Evolutionary conservation across 2,113 vertebrate species (phyloP), one percentile per base, ranked within the genome.

Genomic region (Nyctereutes procyonoides): DNA sequence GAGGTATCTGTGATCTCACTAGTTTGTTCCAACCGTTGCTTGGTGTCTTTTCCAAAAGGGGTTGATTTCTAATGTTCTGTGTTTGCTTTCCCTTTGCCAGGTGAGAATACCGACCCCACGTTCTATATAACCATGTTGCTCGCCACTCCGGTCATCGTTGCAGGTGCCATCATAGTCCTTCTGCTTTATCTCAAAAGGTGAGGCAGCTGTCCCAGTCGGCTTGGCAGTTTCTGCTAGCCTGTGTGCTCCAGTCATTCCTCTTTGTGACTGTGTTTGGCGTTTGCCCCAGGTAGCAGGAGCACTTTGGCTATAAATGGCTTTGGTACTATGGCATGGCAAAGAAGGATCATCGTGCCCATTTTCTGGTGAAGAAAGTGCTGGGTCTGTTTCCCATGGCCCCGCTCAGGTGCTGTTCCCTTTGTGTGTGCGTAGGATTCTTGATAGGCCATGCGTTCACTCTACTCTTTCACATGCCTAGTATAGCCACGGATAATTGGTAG

Each of bases 121-220:
- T 85, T 98, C 60, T 98, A 98, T 35, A 93, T 95, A 43, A 69
- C 43, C 56, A 83, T 96, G 56, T 88, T 98, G 58, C 97, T 98
- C 77, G 95, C 90, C 81, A 96, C 98, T 82, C 98, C 97, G 0
- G 84, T 98, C 71, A 90, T 97, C 0, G 88, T 98, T 10, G 95
- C 97, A 35, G 92, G 87, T 5, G 87, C 96, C 13, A 67, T 98
- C 88, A 95, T 96, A 56, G 55, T 97, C 51, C 98, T 98, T 20
- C 94, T 98, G 60, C 95, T 98, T 60, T 98, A 98, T 77, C 92
- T 98, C 26, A 98, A 98, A 93, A 97, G 98, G 98, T 98, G 96
- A 97, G 96, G 20, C 17, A 22, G 58, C 43, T 43, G 13, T n/a
- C 28, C 26, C 10, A 26, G 53, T 16, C 60, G 20, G 28, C 53